phyloP scores from a whole-genome alignment of 1,140 invertebrate species.

The Diachasma alloeum region DNA sequence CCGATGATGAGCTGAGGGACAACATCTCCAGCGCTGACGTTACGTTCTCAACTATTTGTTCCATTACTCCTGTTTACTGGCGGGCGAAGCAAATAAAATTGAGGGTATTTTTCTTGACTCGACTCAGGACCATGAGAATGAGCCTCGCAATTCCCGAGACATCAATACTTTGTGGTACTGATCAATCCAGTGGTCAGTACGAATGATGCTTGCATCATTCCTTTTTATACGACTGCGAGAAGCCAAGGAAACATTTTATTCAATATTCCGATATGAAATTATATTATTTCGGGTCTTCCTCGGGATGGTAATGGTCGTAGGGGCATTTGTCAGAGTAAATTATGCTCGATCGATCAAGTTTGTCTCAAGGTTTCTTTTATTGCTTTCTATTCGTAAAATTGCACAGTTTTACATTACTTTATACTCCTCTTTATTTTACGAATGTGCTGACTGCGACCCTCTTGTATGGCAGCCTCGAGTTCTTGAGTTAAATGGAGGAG shows the following conservation, averaged over 20 bases:
- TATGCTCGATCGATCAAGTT: constrained; percentile 26
- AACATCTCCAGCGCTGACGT: neutral
- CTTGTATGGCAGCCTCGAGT: constrained; percentile 70
- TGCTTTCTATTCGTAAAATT: neutral
- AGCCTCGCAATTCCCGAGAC: constrained; percentile 6
- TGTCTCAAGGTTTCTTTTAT: constrained; percentile 9
- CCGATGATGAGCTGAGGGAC: neutral
- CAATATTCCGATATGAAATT: constrained; percentile 50
- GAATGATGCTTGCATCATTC: neutral
- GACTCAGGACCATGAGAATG: neutral
- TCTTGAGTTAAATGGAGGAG: constrained; percentile 69
- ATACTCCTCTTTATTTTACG: constrained; percentile 58
- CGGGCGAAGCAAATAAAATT: too few species aligned
- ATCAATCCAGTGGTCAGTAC: constrained; percentile 12
- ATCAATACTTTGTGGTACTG: constrained; percentile 26
- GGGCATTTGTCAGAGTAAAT: constrained; percentile 30
- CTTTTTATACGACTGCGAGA: constrained; percentile 26
- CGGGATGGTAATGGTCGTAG: constrained; percentile 23
- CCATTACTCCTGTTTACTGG: neutral
- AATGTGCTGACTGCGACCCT: constrained; percentile 66
- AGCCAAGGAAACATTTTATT: constrained; percentile 54
- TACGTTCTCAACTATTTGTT: neutral
- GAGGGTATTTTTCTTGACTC: neutral
- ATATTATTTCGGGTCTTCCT: constrained; percentile 12
- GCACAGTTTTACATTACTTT: constrained; percentile 40